phyloP scores from a whole-genome alignment of 2,888 invertebrate species.

The Amphipoea lucens region DNA sequence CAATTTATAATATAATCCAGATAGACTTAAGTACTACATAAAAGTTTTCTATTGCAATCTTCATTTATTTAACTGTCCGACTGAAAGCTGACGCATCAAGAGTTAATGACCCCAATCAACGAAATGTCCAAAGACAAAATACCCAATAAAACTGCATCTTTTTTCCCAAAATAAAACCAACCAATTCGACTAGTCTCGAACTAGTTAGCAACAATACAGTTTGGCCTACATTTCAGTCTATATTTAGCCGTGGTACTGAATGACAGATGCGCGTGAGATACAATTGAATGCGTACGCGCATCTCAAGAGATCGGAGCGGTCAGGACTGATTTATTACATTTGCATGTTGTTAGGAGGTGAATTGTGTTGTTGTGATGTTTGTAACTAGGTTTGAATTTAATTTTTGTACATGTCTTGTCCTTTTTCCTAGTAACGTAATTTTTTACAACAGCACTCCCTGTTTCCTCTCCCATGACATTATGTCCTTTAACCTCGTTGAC shows the following conservation, averaged over 20 bases:
- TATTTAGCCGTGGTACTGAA: slow-evolving; percentile 56
- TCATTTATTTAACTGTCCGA: not conserved
- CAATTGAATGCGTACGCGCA: slow-evolving; percentile 60
- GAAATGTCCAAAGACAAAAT: slow-evolving; percentile 6
- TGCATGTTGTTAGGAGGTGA: slow-evolving; percentile 53
- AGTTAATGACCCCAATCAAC: slow-evolving; percentile 32
- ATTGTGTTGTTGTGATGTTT: slow-evolving; percentile 30
- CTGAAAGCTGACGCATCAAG: slow-evolving; percentile 4
- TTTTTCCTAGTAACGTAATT: not conserved
- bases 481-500: not conserved
- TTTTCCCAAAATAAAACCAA: slow-evolving; percentile 42
- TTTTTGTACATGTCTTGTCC: not conserved
- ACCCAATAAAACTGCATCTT: slow-evolving; percentile 53
- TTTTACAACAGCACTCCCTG: not conserved
- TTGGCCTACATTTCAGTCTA: slow-evolving; percentile 61
- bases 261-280: slow-evolving; percentile 63
- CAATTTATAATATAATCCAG: not conserved
- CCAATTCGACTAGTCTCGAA: slow-evolving; percentile 30
- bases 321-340: slow-evolving; percentile 61
- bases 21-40: no score
- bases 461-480: not conserved
- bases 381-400: slow-evolving; percentile 7
- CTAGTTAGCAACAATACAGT: slow-evolving; percentile 50
- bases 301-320: slow-evolving; percentile 56
- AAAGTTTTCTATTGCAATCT: slow-evolving; percentile 12